Percentiles rank a stretch among this genome's conserved stretches.
Conservation (phyloP, 2,113 vertebrate species). For the Epinephelus fuscoguttatus region DNA sequence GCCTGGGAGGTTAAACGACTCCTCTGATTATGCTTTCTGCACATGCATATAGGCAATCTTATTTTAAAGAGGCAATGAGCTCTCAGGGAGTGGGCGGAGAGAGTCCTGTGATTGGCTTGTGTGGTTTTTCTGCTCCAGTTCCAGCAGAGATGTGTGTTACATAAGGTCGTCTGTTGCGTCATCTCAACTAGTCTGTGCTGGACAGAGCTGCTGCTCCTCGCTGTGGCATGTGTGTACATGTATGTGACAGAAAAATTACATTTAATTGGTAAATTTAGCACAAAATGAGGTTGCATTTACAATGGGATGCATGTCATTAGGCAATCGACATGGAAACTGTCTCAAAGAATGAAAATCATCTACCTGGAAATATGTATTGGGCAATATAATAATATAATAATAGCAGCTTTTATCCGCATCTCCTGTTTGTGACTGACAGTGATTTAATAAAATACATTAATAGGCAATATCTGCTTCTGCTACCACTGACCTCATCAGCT, state of each 20-base stretch:
- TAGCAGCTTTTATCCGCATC: neutral
- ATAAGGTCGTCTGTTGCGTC: slow-evolving; percentile 73
- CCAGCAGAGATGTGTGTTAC: slow-evolving; percentile 70
- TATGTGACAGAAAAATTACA: slow-evolving; percentile 6
- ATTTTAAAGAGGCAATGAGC: slow-evolving; percentile 47
- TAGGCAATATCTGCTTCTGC: neutral
- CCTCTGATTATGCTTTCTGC: slow-evolving; percentile 57
- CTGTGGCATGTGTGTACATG: slow-evolving; percentile 23
- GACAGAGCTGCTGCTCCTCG: slow-evolving; percentile 26
- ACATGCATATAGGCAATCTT: slow-evolving; percentile 37
- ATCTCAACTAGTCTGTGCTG: slow-evolving; percentile 61
- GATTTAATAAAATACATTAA: neutral
- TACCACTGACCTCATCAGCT: neutral
- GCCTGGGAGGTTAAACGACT: slow-evolving; percentile 55
- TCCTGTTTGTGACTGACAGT: neutral
- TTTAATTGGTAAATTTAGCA: neutral
- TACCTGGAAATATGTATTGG: neutral
- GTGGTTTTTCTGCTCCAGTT: slow-evolving; percentile 76
- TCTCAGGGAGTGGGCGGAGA: slow-evolving; percentile 25
- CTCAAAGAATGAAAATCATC: neutral
- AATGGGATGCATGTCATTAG: neutral
- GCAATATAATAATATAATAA: no score
- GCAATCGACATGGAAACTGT: neutral
- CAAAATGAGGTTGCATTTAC: neutral
- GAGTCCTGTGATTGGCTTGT: slow-evolving; percentile 39